A percentile compares a stretch with the other conserved stretches of the same genome.
Conservation (phyloP, 2,888 invertebrate genomes). For the Exephanes ischioxanthus region DNA sequence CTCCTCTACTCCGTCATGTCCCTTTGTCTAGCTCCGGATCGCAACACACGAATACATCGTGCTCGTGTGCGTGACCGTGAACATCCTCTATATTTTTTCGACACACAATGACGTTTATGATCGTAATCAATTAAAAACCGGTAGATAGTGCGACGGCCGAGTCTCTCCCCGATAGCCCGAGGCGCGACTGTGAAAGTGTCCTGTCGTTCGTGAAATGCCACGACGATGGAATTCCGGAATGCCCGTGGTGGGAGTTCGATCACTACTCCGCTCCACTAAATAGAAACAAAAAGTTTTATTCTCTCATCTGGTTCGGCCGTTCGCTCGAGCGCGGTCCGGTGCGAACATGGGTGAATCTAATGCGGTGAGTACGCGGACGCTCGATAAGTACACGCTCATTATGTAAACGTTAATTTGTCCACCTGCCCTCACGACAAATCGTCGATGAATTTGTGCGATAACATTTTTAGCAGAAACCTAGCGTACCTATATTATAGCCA, state of each 20-base stretch:
- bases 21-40: neutral
- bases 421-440: neutral
- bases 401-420: neutral
- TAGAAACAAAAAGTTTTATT: conserved; percentile 43
- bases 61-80: conserved; percentile 48
- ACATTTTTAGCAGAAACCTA: neutral
- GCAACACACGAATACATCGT: conserved; percentile 1
- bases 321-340: conserved; percentile 11
- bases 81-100: conserved; percentile 11
- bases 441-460: neutral
- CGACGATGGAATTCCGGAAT: conserved; percentile 63
- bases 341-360: conserved; percentile 54
- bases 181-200: conserved; percentile 72
- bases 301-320: conserved; percentile 35
- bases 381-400: neutral
- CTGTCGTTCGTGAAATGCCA: conserved; percentile 69
- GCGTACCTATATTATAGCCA: neutral
- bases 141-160: conserved; percentile 55
- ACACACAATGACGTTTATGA: conserved; percentile 28
- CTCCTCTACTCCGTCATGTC: neutral
- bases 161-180: conserved; percentile 43
- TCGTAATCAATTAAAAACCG: conserved; percentile 59
- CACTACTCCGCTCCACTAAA: conserved; percentile 43
- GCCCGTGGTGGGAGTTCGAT: conserved; percentile 53
- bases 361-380: conserved; percentile 34